These are phyloP conservation scores for Vombatus ursinus DNA, from an alignment of 2,113 vertebrate species.

Conservation along the genomic window DNA sequence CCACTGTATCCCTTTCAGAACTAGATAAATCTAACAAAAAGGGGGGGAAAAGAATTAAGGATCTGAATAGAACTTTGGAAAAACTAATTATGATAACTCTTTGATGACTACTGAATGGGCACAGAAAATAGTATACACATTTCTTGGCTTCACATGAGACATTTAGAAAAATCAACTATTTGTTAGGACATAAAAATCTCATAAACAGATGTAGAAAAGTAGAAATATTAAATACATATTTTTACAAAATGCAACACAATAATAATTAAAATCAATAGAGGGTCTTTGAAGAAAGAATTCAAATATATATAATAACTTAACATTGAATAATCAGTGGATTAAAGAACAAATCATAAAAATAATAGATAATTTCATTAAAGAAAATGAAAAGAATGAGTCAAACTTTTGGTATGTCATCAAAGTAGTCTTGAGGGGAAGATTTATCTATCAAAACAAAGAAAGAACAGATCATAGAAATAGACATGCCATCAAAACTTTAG, in stretches of 20 bases:
- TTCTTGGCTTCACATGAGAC: neutral
- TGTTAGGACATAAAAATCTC: too few species aligned
- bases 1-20: neutral
- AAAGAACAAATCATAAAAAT: neutral
- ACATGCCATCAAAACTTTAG: neutral
- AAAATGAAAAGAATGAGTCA: neutral
- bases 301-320: neutral
- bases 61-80: neutral
- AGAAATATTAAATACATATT: neutral
- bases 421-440: neutral
- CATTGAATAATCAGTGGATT: neutral
- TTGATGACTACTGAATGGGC: neutral
- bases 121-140: neutral
- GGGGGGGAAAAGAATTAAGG: too few species aligned
- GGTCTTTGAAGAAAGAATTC: neutral
- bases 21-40: too few species aligned
- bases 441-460: neutral
- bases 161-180: neutral
- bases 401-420: neutral
- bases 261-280: neutral
- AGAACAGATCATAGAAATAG: neutral
- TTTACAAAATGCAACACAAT: neutral
- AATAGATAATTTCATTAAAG: neutral
- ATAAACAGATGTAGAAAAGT: too few species aligned
- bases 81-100: neutral